Base-by-base conservation (phyloP, 2,888 invertebrate species). In the Drosophila cognata region DNA sequence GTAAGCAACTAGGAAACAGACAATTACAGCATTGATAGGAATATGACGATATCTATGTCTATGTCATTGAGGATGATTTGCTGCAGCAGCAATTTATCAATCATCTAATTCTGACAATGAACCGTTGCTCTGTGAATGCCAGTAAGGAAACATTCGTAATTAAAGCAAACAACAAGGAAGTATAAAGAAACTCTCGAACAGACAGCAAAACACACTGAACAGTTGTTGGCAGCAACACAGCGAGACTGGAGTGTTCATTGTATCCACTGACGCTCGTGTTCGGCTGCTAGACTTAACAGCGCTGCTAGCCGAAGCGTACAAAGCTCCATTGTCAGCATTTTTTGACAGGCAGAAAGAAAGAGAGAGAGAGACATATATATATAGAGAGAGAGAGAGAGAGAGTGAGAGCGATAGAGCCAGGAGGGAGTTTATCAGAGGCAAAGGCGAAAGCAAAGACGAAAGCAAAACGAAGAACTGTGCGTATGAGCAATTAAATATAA, bases 401-500 rank as follows among this genome's bases (percentile, higher is more conserved):
- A 11, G 3, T 1, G 55, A 28, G 13, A 36, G 21, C 4, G 33
- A 35, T 13, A n/a, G n/a, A 58, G 29, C 10, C n/a, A 7, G n/a
- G 36, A 21, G 18, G 38, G 56, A 51, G 62, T n/a, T 28, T 50
- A 48, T 33, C 51, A 31, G 58, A 25, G 10, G 18, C 56, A 57
- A 53, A 25, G 16, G 1, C 21, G 21, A 21, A 21, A 21, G 46
- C 46, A 16, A 67, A 61, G 64, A 58, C 57, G n/a, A 59, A 69
- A 73, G 62, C 63, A 46, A 68, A 60, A 46, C 71, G 63, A 43
- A 64, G 61, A 65, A 74, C 76, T 55, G 74, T 84, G 83, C 83
- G 86, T 84, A 85, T 83, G 79, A 85, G 77, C 81, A 84, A 83
- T 85, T 84, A 79, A 85, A 81, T 83, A 83, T 79, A 85, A 83